phyloP scores from a whole-genome alignment of 2,888 invertebrate genomes.

The Archips crataeganus region DNA sequence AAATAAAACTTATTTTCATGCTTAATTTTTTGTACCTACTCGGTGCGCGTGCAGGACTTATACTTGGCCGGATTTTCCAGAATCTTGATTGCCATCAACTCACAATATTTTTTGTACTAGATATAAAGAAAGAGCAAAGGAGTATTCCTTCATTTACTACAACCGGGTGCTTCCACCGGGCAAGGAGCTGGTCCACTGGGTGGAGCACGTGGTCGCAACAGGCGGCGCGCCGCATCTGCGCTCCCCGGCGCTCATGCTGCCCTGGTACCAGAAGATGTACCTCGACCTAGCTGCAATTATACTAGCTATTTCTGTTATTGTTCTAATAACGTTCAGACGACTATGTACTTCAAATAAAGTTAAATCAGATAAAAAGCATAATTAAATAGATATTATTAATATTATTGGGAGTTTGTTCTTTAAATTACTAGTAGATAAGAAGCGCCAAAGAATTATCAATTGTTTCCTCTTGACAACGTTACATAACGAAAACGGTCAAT shows the following conservation, averaged over 20 bases:
- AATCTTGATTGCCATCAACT: neutral
- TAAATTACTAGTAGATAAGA: no score
- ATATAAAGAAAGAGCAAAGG: constrained; percentile 37
- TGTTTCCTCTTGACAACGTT: neutral
- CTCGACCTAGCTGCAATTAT: constrained; percentile 37
- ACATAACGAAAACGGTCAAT: neutral
- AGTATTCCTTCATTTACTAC: constrained; percentile 42
- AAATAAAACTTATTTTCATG: no score
- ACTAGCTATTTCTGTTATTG: neutral
- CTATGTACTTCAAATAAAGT: neutral
- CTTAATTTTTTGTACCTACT: no score
- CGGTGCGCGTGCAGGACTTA: no score
- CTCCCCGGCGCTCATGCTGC: constrained; percentile 39
- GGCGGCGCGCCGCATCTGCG: constrained; percentile 44
- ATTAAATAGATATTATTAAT: neutral
- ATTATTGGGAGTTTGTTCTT: no score
- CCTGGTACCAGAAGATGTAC: constrained; percentile 43
- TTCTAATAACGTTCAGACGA: neutral
- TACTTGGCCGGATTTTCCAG: no score
- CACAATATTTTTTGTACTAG: constrained; percentile 24
- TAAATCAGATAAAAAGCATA: constrained; percentile 6
- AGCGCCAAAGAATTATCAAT: no score
- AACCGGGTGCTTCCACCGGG: constrained; percentile 39
- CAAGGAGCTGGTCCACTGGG: constrained; percentile 43
- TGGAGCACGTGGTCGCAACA: constrained; percentile 41